Base-by-base conservation (phyloP, 2,113 vertebrate genomes). In the Pseudorhombus dupliciocellatus region DNA sequence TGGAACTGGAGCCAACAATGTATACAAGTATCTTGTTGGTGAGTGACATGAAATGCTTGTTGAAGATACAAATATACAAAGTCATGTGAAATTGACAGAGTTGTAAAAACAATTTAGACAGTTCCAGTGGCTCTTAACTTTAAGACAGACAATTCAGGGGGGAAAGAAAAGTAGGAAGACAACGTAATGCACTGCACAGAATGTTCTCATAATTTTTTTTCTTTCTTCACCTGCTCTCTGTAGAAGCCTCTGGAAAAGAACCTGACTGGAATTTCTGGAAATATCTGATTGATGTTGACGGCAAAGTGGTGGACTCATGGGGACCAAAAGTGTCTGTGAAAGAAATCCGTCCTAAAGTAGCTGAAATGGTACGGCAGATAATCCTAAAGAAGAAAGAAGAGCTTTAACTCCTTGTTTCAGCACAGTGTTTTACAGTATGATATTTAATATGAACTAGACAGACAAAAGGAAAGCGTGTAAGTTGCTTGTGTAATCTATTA, bases 181-280 rank as follows among this genome's bases (percentile, higher is more conserved):
- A 52, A 2, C 25, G 18, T 1, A 25, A 37, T 8, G 14, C 12
- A 50, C 15, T 34, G 55, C 20, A n/a, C 30, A 57, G 10, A 25
- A 30, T 53, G 22, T 24, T 30, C 60, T 26, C 18, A 24, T 28
- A 48, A 10, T 5, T 44, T 50, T 31, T 4, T 4, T 69, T 10
- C 24, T n/a, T 40, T 26, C n/a, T 80, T 40, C 22, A 74, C 20
- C 74, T 8, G 2, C 81, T 57, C 40, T 34, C 3, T 56, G 7
- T 92, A 99, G 98, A 96, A 20, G 90, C 93, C 24, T 95, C 95
- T 57, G 94, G 94, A 55, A 95, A 96, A 81, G 96, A 98, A 77
- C 97, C 98, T 20, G 94, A 96, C 72, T 99, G 98, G 97, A 99
- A 99, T 80, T 99, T 99, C 91, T 99, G 97, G 97, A 99, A 99